A percentile compares a stretch with the other conserved stretches of the same genome.
Conservation (phyloP, 2,888 invertebrate genomes). For the Aspidiotus rigidus region DNA sequence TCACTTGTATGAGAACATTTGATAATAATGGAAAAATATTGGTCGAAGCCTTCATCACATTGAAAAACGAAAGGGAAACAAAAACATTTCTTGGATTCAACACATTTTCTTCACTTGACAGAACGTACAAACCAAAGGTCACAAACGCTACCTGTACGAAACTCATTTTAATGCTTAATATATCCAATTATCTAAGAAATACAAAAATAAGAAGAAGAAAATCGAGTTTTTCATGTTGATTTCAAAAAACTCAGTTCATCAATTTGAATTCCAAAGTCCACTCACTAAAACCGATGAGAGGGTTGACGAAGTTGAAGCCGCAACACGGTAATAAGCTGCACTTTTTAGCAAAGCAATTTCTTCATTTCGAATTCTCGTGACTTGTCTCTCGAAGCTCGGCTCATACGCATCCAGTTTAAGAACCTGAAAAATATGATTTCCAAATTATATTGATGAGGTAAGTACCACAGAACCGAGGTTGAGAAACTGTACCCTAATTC, state of each 20-base stretch:
- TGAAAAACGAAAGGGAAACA: slow-evolving; percentile 93
- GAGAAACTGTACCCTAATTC: slow-evolving; percentile 36
- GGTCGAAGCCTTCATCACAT: slow-evolving; percentile 90
- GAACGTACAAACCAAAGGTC: slow-evolving; percentile 80
- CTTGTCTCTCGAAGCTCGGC: slow-evolving; percentile 50
- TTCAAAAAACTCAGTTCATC: too few species aligned
- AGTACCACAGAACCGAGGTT: too few species aligned
- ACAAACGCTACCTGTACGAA: slow-evolving; percentile 52
- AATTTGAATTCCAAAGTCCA: too few species aligned
- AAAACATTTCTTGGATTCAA: slow-evolving; percentile 86
- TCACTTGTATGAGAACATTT: slow-evolving; percentile 74
- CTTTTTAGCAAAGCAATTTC: slow-evolving; percentile 50
- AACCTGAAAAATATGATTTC: slow-evolving; percentile 41
- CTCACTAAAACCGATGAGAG: slow-evolving; percentile 53
- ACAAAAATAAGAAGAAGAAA: too few species aligned
- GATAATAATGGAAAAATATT: slow-evolving; percentile 93
- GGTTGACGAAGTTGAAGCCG: slow-evolving; percentile 54
- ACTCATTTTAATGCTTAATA: background rate
- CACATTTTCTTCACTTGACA: slow-evolving; percentile 71
- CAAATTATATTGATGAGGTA: background rate
- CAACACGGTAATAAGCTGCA: slow-evolving; percentile 46
- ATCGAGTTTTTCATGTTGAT: too few species aligned
- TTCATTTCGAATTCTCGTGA: slow-evolving; percentile 49
- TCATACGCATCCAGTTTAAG: slow-evolving; percentile 57
- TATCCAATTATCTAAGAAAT: too few species aligned